phyloP scores from a whole-genome alignment of 2,113 vertebrate genomes.

The Proterorhinus semilunaris region DNA sequence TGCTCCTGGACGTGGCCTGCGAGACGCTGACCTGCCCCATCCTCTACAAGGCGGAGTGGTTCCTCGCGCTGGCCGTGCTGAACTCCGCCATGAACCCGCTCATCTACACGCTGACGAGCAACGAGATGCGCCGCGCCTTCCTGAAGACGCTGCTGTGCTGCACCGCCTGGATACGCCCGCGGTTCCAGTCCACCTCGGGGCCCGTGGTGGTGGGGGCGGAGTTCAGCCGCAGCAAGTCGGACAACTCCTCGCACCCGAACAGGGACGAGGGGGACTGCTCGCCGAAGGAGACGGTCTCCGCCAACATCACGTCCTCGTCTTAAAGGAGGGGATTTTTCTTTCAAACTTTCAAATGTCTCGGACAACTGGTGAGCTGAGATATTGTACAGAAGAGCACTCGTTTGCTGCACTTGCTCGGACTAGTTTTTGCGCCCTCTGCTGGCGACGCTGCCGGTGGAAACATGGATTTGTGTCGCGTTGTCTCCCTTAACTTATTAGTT shows the following conservation, averaged over 20 bases:
- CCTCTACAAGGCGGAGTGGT: slow-evolving; percentile 93
- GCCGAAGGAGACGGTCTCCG: slow-evolving; percentile 87
- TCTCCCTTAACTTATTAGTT: no score
- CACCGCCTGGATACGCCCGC: slow-evolving; percentile 79
- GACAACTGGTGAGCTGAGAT: not conserved
- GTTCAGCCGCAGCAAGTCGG: slow-evolving; percentile 94
- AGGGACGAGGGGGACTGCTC: slow-evolving; percentile 87
- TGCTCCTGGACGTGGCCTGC: slow-evolving; percentile 93
- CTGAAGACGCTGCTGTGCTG: slow-evolving; percentile 89
- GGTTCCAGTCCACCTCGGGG: slow-evolving; percentile 72
- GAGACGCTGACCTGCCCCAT: slow-evolving; percentile 83
- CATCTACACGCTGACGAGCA: slow-evolving; percentile 97
- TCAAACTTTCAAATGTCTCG: not conserved
- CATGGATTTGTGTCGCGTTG: no score
- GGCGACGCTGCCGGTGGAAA: no score
- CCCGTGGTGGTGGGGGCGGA: slow-evolving; percentile 86
- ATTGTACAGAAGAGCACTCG: no score
- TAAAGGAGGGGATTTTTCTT: slow-evolving; percentile 62
- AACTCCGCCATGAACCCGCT: slow-evolving; percentile 98
- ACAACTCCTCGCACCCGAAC: slow-evolving; percentile 95
- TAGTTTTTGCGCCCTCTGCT: no score
- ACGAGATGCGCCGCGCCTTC: slow-evolving; percentile 96
- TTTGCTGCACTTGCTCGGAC: no score
- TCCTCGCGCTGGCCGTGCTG: slow-evolving; percentile 92
- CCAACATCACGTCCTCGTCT: slow-evolving; percentile 88